A percentile compares a stretch with the other conserved stretches of the same genome.
phyloP scores from a whole-genome alignment of 2,888 invertebrate species.

The Drosophila maculinotata region DNA sequence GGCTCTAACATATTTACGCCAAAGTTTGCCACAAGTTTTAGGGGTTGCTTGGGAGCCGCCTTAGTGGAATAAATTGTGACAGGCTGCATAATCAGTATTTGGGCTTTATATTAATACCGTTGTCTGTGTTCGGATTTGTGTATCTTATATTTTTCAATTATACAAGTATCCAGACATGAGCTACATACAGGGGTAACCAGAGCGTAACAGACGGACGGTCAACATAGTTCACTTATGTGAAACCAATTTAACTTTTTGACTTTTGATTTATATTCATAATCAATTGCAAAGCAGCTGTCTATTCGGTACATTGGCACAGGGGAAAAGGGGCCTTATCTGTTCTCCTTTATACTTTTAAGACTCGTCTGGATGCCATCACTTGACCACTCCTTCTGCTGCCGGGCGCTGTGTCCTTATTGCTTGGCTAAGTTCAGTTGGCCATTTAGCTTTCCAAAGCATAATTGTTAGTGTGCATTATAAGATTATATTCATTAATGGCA shows the following conservation, averaged over 20 bases:
- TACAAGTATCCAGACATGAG: conserved; percentile 28
- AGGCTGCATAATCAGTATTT: conserved; percentile 66
- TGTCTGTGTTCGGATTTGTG: conserved; percentile 40
- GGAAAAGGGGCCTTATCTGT: conserved; percentile 3
- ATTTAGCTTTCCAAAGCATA: conserved; percentile 54
- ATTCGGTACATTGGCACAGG: too few species aligned
- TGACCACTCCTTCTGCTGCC: conserved; percentile 4
- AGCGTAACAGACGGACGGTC: conserved; percentile 52
- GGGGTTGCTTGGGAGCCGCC: conserved; percentile 12
- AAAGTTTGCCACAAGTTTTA: conserved; percentile 46
- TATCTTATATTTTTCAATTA: conserved; percentile 53
- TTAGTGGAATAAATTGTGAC: conserved; percentile 14
- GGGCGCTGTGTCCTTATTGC: conserved; percentile 33
- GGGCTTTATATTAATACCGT: conserved; percentile 57
- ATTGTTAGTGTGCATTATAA: conserved; percentile 75
- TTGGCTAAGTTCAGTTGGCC: conserved; percentile 31
- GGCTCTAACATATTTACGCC: conserved; percentile 43
- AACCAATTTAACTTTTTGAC: conserved; percentile 76
- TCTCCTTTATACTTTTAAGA: conserved; percentile 51
- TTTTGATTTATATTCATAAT: conserved; percentile 70
- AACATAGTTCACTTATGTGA: conserved; percentile 74
- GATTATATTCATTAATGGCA: conserved; percentile 67
- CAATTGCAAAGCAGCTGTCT: conserved; percentile 59
- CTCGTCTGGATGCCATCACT: conserved; percentile 14
- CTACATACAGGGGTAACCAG: conserved; percentile 43